Base-by-base conservation (phyloP, 2,888 invertebrate genomes). In the Operophtera brumata region DNA sequence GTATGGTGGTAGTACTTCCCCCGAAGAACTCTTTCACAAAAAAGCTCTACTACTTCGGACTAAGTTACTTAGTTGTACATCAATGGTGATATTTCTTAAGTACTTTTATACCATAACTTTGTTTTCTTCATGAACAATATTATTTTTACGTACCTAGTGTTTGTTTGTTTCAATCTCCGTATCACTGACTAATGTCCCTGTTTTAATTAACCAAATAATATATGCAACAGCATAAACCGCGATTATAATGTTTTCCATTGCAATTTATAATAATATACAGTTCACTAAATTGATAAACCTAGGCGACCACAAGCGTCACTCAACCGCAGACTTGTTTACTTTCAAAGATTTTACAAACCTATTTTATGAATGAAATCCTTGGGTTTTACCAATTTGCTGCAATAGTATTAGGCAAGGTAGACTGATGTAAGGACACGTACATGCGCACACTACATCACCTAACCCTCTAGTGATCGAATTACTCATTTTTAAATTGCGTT, bases 291-390 rank as follows among this genome's bases (percentile, higher is more conserved):
- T 45, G 45, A 53, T 49, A 52, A 52, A 51, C 44, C 40, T 49
- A 40, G 47, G 44, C 37, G 47, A 53, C 47, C 56, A 40, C 45
- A 46, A 36, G 32, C 49, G 55, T 61, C 57, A 54, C 43, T 10
- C 58, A 60, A 78, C 78, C 73, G 65, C 76, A 81, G 62, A 70
- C 71, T 73, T 79, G 75, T 82, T 84, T 79, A 73, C 75, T 77
- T 77, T 75, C 69, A 73, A 73, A 66, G 70, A 69, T 70, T 66
- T 73, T 75, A 70, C 63, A 67, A 71, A 69, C 68, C 64, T 65
- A 69, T 66, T 75, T 70, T 69, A 79, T 85, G 80, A 84, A 84
- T 84, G 82, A 80, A 84, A 79, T 73, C 78, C 80, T 82, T 78
- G 82, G 82, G 73, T 80, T 77, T 80, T 71, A 67, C 75, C 70